Conservation (phyloP, 2,113 vertebrate species). For the Actenoides hombroni region DNA sequence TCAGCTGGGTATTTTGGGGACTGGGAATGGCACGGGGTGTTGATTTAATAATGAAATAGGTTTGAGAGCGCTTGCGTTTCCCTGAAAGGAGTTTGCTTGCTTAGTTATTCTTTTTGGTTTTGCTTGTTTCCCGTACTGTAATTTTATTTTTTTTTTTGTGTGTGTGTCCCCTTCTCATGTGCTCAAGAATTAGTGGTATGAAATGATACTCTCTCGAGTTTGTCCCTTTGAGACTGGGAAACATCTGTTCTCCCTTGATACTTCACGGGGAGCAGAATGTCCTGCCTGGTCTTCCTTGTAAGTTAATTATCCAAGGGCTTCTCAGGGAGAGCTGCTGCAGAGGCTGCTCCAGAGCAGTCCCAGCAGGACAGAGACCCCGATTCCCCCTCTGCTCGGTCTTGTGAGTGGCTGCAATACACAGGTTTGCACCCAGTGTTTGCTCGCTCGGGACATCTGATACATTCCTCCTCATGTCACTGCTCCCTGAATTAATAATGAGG, state of each 20-base stretch:
- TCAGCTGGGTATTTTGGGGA: not conserved
- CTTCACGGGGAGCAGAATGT: not conserved
- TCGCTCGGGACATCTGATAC: not conserved
- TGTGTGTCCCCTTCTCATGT: not conserved
- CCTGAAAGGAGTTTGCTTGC: not conserved
- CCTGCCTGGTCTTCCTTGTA: slow-evolving; percentile 25
- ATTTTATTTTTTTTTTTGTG: not conserved
- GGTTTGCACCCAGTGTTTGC: not conserved
- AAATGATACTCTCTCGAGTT: not conserved
- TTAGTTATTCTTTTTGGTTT: not conserved
- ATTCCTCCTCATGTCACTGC: not conserved
- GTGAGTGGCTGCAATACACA: not conserved
- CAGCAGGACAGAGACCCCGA: accelerated
- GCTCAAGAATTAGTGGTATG: not conserved
- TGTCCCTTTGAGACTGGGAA: not conserved
- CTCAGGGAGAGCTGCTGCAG: not conserved
- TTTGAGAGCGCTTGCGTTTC: not conserved
- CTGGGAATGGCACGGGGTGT: not conserved
- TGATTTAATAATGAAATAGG: not conserved
- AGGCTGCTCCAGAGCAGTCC: not conserved
- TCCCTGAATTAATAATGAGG: not conserved
- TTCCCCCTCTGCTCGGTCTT: not conserved
- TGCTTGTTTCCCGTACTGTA: not conserved
- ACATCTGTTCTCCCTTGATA: slow-evolving; percentile 53
- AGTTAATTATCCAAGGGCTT: not conserved